Percentiles rank a stretch among this genome's conserved stretches.
These are phyloP conservation scores for Atta texana DNA, from an alignment of 1,140 invertebrate genomes.

Conservation along the genomic window DNA sequence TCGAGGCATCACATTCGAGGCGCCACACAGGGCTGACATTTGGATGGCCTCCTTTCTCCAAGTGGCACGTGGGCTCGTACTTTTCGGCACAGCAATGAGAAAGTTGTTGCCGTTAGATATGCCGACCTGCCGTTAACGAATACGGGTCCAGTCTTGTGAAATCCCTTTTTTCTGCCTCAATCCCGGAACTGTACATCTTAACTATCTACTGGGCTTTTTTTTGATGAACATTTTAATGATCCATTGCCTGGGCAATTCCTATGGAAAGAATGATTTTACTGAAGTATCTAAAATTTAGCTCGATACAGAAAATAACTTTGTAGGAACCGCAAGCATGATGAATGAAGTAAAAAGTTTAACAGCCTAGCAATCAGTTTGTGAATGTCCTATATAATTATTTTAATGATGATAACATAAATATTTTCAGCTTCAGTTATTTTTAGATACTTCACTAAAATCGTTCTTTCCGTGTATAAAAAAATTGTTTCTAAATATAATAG, in stretches of 20 bases:
- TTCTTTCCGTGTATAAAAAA: neutral
- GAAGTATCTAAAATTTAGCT: too few species aligned
- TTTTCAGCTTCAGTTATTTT: too few species aligned
- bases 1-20: constrained; percentile 46
- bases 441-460: too few species aligned
- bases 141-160: constrained; percentile 46
- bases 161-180: constrained; percentile 38
- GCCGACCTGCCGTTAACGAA: constrained; percentile 36
- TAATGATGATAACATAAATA: too few species aligned
- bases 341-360: too few species aligned
- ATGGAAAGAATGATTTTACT: neutral
- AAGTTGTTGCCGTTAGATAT: constrained; percentile 73
- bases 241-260: neutral
- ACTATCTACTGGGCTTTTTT: neutral
- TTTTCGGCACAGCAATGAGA: constrained; percentile 73
- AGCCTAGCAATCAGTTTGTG: too few species aligned
- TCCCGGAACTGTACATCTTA: constrained; percentile 30
- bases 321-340: too few species aligned
- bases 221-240: neutral
- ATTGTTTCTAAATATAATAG: neutral
- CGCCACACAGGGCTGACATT: constrained; percentile 73
- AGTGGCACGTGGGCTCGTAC: constrained; percentile 68
- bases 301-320: too few species aligned
- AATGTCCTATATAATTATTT: too few species aligned
- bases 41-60: constrained; percentile 78